Conservation (phyloP, 2,797 vertebrate genomes). For the Valencia hispanica region DNA sequence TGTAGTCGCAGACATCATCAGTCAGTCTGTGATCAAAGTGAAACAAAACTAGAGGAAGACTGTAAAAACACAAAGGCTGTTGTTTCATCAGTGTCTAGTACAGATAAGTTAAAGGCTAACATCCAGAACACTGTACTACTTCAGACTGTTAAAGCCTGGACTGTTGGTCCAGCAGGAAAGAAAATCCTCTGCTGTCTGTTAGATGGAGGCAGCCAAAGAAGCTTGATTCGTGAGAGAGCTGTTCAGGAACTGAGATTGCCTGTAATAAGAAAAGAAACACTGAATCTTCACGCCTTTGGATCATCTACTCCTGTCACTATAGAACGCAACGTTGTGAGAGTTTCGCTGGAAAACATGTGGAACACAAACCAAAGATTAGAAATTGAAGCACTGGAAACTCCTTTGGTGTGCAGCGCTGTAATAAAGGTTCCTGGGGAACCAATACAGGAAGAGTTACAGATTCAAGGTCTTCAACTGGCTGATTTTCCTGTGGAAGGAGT, state of each 20-base stretch:
- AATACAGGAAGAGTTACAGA: conserved; percentile 9
- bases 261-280: conserved; percentile 26
- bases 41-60: no score
- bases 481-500: not conserved
- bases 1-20: no score
- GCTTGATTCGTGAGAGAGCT: conserved; percentile 18
- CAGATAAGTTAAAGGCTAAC: no score
- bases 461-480: conserved; percentile 12
- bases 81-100: no score
- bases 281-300: conserved; percentile 40
- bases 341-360: conserved; percentile 5
- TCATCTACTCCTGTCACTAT: conserved; percentile 21
- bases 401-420: conserved; percentile 15
- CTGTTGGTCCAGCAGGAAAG: no score
- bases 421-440: conserved; percentile 5
- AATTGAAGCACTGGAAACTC: conserved; percentile 23
- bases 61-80: no score
- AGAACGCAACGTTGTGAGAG: conserved; percentile 19
- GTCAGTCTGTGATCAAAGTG: no score
- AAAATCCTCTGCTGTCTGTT: no score
- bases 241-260: conserved; percentile 8
- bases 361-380: not conserved
- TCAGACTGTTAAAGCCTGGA: no score
- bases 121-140: conserved; percentile 19
- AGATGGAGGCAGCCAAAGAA: conserved; percentile 35